A percentile compares a stretch with the other conserved stretches of the same genome.
phyloP scores from a whole-genome alignment of 2,888 invertebrate genomes.

The Margaritifera margaritifera region DNA sequence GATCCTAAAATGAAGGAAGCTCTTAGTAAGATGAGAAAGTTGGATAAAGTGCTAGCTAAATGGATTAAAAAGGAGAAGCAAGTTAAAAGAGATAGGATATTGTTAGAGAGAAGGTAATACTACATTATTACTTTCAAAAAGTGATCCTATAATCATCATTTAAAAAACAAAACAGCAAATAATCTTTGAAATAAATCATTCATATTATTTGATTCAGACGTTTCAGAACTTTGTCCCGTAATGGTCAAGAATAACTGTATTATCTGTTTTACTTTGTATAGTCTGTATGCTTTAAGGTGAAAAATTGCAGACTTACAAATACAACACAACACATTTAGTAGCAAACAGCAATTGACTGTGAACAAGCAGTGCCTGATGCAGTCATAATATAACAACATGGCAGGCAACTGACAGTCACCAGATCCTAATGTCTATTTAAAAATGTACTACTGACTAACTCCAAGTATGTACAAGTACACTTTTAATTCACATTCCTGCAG shows the following conservation, averaged over 20 bases:
- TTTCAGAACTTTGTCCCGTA: neutral
- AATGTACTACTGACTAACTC: no score
- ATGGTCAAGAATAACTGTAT: neutral
- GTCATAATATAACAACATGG: no score
- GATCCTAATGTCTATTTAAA: no score
- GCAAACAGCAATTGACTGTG: no score
- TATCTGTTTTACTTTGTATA: neutral
- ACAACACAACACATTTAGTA: no score
- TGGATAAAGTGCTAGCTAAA: conserved; percentile 65
- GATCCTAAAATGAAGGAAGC: conserved; percentile 67
- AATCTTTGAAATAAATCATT: neutral
- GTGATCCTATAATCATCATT: neutral
- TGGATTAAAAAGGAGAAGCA: conserved; percentile 65
- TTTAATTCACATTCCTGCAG: no score
- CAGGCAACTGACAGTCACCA: no score
- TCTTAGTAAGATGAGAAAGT: conserved; percentile 69
- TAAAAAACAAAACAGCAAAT: neutral
- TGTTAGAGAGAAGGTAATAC: conserved; percentile 63
- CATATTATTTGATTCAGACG: neutral
- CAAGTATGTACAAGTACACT: no score
- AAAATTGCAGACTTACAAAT: no score
- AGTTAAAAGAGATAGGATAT: conserved; percentile 67
- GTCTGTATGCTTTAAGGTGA: no score
- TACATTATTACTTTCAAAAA: neutral
- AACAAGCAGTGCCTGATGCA: no score